Evolutionary conservation across 2,797 vertebrate genomes (phyloP).

Genomic region (Champsocephalus esox): DNA sequence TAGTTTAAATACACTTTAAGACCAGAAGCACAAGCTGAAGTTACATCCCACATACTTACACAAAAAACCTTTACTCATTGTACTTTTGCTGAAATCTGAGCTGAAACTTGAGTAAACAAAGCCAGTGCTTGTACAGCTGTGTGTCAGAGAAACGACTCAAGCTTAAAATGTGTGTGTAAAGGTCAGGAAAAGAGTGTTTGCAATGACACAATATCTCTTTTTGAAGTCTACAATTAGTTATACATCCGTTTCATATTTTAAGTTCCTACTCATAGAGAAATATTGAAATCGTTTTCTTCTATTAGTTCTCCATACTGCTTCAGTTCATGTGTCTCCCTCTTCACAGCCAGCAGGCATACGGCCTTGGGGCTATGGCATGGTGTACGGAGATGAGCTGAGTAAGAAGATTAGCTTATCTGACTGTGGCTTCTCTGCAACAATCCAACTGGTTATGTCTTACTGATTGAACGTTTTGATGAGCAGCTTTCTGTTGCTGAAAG

Average conservation of each 20-base stretch:
- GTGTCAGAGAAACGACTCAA: neutral
- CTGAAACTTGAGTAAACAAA: constrained; percentile 13
- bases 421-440: no score
- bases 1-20: neutral
- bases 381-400: no score
- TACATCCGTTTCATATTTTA: neutral
- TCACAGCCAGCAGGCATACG: no score
- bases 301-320: no score
- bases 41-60: no score
- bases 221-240: neutral
- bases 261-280: neutral
- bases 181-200: neutral
- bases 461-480: no score
- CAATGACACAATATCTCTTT: neutral
- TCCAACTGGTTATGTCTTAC: no score
- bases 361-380: no score
- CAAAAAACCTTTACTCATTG: neutral
- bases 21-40: neutral
- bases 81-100: constrained; percentile 6
- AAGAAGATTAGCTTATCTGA: no score
- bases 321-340: no score
- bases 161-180: constrained; percentile 5
- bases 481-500: no score
- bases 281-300: no score
- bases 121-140: neutral